Percentiles rank a stretch among this genome's conserved stretches.
These are phyloP conservation scores for Eupristina koningsbergeri DNA, from an alignment of 1,140 invertebrate genomes.

Conservation along the genomic window DNA sequence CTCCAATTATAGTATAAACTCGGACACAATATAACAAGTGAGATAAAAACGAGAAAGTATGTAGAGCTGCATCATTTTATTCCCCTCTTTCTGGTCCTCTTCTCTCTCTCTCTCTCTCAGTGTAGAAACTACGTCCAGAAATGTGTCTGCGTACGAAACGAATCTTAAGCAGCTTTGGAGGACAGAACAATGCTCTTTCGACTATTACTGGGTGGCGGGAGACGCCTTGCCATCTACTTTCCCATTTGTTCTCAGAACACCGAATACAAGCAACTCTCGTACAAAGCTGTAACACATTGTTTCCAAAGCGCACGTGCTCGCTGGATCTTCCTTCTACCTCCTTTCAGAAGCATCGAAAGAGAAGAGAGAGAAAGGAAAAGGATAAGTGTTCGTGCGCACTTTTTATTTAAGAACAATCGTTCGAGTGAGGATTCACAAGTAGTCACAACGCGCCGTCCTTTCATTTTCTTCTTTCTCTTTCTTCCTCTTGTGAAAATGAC, in stretches of 20 bases:
- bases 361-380: not conserved
- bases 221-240: slow-evolving; percentile 62
- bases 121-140: slow-evolving; percentile 60
- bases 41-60: not conserved
- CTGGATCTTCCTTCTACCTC: not conserved
- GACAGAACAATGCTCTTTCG: slow-evolving; percentile 67
- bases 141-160: slow-evolving; percentile 59
- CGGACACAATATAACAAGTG: not conserved
- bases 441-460: slow-evolving; percentile 27
- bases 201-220: slow-evolving; percentile 6
- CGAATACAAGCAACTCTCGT: slow-evolving; percentile 63
- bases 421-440: slow-evolving; percentile 42
- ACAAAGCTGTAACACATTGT: slow-evolving; percentile 57
- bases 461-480: slow-evolving; percentile 11
- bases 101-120: not conserved
- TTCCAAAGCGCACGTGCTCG: slow-evolving; percentile 25
- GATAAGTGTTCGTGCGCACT: not conserved
- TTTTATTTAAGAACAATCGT: slow-evolving; percentile 49
- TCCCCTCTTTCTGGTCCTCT: not conserved
- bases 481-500: not conserved
- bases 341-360: not conserved
- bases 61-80: too few species aligned
- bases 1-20: not conserved
- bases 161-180: slow-evolving; percentile 49
- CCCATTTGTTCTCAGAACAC: slow-evolving; percentile 73